These are phyloP conservation scores for Diglossa brunneiventris DNA, from an alignment of 2,113 vertebrate genomes.

Conservation along the genomic window DNA sequence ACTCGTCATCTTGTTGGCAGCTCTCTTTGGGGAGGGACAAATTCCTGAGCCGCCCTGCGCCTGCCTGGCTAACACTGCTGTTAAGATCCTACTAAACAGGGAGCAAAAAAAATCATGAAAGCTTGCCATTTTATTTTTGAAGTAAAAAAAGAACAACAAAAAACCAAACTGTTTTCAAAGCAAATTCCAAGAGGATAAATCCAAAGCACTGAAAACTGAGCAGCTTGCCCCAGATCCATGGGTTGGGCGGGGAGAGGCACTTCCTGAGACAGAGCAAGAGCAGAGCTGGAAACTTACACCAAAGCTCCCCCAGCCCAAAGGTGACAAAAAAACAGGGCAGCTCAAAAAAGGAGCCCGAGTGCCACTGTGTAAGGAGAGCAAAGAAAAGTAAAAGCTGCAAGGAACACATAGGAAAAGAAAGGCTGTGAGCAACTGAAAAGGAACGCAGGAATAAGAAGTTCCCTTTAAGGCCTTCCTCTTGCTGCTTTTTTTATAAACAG, in stretches of 20 bases:
- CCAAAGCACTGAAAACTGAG: background rate
- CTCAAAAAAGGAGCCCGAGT: background rate
- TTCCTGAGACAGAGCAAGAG: background rate
- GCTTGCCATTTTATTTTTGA: background rate
- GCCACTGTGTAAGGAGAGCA: background rate
- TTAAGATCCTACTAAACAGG: background rate
- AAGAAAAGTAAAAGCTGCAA: background rate
- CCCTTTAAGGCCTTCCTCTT: constrained; percentile 35
- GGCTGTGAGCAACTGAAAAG: constrained; percentile 2
- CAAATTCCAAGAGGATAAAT: background rate
- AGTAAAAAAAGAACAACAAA: background rate
- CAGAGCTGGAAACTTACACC: background rate
- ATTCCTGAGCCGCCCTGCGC: constrained; percentile 20
- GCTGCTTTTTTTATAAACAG: background rate
- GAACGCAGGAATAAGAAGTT: background rate
- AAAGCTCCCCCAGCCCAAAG: background rate
- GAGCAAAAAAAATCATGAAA: background rate
- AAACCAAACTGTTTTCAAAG: background rate
- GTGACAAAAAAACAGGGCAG: background rate
- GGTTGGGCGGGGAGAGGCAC: background rate
- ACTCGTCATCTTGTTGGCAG: constrained; percentile 36
- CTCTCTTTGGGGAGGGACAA: background rate
- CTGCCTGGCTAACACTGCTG: background rate
- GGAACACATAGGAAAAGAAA: background rate
- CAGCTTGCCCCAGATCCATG: background rate